Evolutionary conservation across 2,888 invertebrate species (phyloP), one percentile per base, ranked within the genome.

Genomic region (Polylopha cassiicola): DNA sequence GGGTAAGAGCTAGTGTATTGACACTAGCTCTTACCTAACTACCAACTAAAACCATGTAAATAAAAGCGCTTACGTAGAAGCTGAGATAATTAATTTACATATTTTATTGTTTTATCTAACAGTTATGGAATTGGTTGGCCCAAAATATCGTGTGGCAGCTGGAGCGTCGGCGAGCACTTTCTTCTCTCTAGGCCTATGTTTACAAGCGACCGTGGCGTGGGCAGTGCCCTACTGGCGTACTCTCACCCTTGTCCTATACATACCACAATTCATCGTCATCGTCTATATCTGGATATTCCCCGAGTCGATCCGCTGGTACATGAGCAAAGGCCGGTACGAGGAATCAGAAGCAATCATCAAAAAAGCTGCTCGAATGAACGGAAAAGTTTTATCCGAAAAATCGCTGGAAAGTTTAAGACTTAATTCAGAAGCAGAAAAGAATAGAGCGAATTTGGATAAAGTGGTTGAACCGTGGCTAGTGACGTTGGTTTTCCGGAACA

Each of bases 61-160:
- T n/a, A n/a, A n/a, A n/a, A n/a, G n/a, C n/a, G n/a, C n/a, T n/a
- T n/a, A n/a, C n/a, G n/a, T n/a, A n/a, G n/a, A n/a, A n/a, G n/a
- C n/a, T n/a, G n/a, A n/a, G n/a, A n/a, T n/a, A 6, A 21, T 28
- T 10, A 23, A 28, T 5, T 14, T 5, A 7, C 13, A 7, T 6
- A 6, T 37, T 15, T 20, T 24, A 10, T 33, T 17, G 26, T 43
- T 20, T 29, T 8, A 4, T 16, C 32, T 24, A 20, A 4, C 62
- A 90, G 90, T 87, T 11, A 85, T 92, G 50, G 92, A 93, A 67
- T 67, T 91, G 48, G 90, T 91, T 3, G 91, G 90, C 0, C 90
- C 90, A 3, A 87, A 86, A 28, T 87, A 87, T 28, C 81, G 92
- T 24, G 90, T 91, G 1, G 60, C 90, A 11, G 89, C 88, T 5